Conservation (phyloP, 2,888 invertebrate genomes). For the Sphecodes monilicornis region DNA sequence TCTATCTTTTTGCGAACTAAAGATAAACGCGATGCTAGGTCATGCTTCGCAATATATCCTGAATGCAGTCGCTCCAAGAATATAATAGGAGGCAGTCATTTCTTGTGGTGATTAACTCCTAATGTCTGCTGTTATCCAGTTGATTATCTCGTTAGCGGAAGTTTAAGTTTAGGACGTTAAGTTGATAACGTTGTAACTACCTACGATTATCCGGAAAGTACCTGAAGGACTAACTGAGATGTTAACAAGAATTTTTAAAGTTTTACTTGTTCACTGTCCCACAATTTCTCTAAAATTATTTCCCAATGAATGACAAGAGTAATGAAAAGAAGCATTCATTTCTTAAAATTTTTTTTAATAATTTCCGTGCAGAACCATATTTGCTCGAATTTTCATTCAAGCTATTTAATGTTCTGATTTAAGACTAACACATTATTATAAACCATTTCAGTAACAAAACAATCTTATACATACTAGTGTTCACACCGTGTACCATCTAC, state of each 20-base stretch:
- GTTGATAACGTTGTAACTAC: slow-evolving; percentile 48
- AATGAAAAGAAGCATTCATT: too few relatives aligned
- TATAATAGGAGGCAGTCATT: slow-evolving; percentile 28
- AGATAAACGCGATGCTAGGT: background rate
- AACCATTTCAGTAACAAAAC: too few relatives aligned
- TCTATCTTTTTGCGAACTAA: background rate
- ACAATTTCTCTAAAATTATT: background rate
- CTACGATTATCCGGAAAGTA: slow-evolving; percentile 19
- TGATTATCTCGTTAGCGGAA: slow-evolving; percentile 44
- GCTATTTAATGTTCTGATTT: too few relatives aligned
- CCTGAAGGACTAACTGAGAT: background rate
- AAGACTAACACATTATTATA: too few relatives aligned
- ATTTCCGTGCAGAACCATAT: too few relatives aligned
- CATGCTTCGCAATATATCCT: slow-evolving; percentile 39
- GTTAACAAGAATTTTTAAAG: background rate
- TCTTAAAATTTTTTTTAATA: too few relatives aligned
- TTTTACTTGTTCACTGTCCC: background rate
- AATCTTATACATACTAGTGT: too few relatives aligned
- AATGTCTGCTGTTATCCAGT: slow-evolving; percentile 38
- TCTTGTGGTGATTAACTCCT: slow-evolving; percentile 38
- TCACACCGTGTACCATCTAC: too few relatives aligned
- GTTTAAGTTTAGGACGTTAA: slow-evolving; percentile 38
- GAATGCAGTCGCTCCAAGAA: slow-evolving; percentile 36
- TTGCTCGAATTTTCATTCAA: too few relatives aligned
- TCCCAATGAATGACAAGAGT: background rate